phyloP scores from a whole-genome alignment of 1,140 invertebrate species.

The Phenacoccus solenopsis region DNA sequence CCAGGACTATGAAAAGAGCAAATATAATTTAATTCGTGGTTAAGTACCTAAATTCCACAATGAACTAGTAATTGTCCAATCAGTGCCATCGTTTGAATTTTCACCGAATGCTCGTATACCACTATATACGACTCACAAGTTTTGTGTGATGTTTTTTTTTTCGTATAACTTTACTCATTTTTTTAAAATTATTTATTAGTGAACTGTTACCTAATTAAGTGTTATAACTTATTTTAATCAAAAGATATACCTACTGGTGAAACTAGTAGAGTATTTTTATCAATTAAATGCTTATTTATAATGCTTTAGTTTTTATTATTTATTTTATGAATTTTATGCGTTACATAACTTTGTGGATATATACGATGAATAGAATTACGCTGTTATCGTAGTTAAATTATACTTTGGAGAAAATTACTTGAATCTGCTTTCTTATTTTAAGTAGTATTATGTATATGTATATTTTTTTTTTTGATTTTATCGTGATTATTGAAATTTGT shows the following conservation, averaged over 20 bases:
- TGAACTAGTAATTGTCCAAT: not conserved
- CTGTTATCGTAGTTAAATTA: too few relatives aligned
- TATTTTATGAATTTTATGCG: too few relatives aligned
- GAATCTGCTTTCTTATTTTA: too few relatives aligned
- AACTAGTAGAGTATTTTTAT: too few relatives aligned
- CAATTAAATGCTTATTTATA: not conserved
- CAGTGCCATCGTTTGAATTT: not conserved
- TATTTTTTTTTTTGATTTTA: too few relatives aligned
- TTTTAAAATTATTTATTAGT: not conserved
- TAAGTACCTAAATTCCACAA: not conserved
- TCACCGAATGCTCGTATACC: not conserved
- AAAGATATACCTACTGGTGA: not conserved
- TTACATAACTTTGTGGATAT: too few relatives aligned
- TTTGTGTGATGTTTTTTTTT: not conserved
- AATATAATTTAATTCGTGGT: not conserved
- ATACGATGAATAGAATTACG: too few relatives aligned
- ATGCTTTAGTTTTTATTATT: too few relatives aligned
- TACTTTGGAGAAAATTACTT: too few relatives aligned
- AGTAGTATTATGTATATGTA: too few relatives aligned
- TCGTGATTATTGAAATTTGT: too few relatives aligned
- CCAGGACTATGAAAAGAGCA: not conserved
- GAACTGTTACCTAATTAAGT: not conserved
- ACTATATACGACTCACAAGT: not conserved
- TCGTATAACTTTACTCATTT: not conserved
- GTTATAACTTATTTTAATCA: not conserved